A percentile compares a stretch with the other conserved stretches of the same genome.
phyloP scores from a whole-genome alignment of 1,140 invertebrate genomes.

The Pomacea maculata region DNA sequence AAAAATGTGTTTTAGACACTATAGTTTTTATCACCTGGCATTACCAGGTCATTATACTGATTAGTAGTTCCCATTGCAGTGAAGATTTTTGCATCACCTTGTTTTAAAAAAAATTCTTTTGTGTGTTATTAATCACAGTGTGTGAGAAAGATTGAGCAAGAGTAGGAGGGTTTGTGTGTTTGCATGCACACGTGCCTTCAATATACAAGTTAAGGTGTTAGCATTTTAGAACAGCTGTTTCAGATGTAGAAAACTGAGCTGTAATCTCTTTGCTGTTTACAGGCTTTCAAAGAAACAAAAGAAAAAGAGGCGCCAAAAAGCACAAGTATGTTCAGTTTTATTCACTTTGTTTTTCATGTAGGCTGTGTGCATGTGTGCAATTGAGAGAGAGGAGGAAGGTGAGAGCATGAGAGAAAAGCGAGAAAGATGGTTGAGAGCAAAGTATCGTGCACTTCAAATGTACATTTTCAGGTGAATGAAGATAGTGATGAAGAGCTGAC shows the following conservation, averaged over 20 bases:
- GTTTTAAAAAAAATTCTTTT: too few species aligned
- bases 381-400: background rate
- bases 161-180: background rate
- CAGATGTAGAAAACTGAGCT: too few species aligned
- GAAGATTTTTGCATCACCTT: too few species aligned
- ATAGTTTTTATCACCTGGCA: too few species aligned
- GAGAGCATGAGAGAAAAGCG: background rate
- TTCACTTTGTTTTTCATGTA: too few species aligned
- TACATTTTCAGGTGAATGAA: too few species aligned
- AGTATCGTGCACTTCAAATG: too few species aligned
- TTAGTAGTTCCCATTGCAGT: too few species aligned
- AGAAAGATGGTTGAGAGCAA: background rate
- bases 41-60: too few species aligned
- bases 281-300: constrained; percentile 59
- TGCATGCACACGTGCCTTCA: background rate
- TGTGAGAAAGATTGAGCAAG: constrained; percentile 7
- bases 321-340: too few species aligned
- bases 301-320: constrained; percentile 53
- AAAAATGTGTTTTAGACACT: too few species aligned
- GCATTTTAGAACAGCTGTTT: background rate
- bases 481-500: too few species aligned
- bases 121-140: background rate
- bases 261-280: constrained; percentile 20
- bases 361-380: background rate
- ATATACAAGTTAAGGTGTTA: background rate